Percentiles rank a stretch among this genome's conserved stretches.
These are phyloP conservation scores for Drosophila nebulosa DNA, from an alignment of 1,140 invertebrate genomes.

Conservation along the genomic window DNA sequence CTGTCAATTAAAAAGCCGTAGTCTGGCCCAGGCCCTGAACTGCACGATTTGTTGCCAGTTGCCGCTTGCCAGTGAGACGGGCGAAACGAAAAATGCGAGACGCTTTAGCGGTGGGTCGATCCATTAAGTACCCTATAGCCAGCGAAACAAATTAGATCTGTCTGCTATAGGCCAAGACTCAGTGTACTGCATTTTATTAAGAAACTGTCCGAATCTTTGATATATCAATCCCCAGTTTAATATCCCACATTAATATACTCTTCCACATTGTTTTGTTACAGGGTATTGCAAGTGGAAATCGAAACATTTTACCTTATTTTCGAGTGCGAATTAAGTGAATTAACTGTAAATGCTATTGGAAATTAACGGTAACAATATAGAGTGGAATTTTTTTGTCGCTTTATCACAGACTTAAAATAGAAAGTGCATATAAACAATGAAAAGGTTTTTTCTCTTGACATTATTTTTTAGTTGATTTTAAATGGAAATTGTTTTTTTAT, in stretches of 20 bases:
- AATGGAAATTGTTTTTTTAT: no score
- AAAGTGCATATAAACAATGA: neutral
- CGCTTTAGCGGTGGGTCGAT: no score
- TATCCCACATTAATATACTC: neutral
- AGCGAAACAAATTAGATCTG: no score
- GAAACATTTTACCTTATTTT: slow-evolving; percentile 43
- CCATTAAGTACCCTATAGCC: neutral
- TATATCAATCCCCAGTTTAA: no score
- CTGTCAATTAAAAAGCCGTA: slow-evolving; percentile 69
- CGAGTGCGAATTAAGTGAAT: slow-evolving; percentile 70
- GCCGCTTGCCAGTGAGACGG: slow-evolving; percentile 40
- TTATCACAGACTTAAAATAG: neutral
- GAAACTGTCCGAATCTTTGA: no score
- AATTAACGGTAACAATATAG: slow-evolving; percentile 50
- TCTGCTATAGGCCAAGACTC: no score
- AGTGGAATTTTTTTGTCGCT: neutral
- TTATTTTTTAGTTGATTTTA: neutral
- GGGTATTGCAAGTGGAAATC: slow-evolving; percentile 9
- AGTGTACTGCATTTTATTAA: no score
- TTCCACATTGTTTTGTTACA: neutral
- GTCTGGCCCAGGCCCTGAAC: slow-evolving; percentile 56
- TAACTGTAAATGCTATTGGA: slow-evolving; percentile 57
- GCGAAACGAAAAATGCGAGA: neutral
- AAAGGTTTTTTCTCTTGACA: neutral
- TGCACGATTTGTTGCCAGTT: slow-evolving; percentile 66